These are phyloP conservation scores for Bradypodion pumilum DNA, from an alignment of 2,797 vertebrate genomes.

Conservation along the genomic window DNA sequence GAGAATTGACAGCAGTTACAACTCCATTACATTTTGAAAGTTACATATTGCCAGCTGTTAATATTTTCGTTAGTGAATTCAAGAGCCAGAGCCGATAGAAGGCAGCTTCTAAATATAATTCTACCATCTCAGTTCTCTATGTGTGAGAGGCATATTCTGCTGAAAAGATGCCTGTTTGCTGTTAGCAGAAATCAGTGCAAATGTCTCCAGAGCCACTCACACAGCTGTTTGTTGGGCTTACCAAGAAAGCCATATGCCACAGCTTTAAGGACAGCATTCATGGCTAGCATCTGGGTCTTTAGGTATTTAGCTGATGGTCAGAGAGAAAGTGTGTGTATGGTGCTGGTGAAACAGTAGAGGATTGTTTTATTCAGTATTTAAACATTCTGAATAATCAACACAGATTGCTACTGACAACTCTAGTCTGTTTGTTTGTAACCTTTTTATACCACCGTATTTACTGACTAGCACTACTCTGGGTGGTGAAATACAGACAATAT, in stretches of 20 bases:
- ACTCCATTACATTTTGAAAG: no score
- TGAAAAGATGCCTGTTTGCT: not conserved
- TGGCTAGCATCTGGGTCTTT: conserved; percentile 34
- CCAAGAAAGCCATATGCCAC: conserved; percentile 2
- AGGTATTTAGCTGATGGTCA: conserved; percentile 1
- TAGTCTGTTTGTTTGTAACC: conserved; percentile 38
- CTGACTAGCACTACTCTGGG: no score
- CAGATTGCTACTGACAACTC: conserved; percentile 43
- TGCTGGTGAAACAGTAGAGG: conserved; percentile 22
- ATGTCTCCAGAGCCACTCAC: conserved; percentile 10
- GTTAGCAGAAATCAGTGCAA: not conserved
- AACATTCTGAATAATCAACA: conserved; percentile 46
- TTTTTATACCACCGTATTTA: no score
- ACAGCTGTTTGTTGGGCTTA: conserved; percentile 27
- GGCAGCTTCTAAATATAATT: not conserved
- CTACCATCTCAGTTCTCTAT: rapidly evolving
- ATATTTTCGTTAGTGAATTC: no score
- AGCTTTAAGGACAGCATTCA: conserved; percentile 17
- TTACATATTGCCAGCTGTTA: no score
- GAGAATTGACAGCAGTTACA: not conserved
- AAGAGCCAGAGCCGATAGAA: no score
- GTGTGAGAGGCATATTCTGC: rapidly evolving
- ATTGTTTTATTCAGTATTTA: not conserved
- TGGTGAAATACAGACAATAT: no score
- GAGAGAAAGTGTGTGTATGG: conserved; percentile 22